A percentile compares a stretch with the other conserved stretches of the same genome.
Conservation (phyloP, 2,797 vertebrate genomes). For the Rhyacichthys aspro region DNA sequence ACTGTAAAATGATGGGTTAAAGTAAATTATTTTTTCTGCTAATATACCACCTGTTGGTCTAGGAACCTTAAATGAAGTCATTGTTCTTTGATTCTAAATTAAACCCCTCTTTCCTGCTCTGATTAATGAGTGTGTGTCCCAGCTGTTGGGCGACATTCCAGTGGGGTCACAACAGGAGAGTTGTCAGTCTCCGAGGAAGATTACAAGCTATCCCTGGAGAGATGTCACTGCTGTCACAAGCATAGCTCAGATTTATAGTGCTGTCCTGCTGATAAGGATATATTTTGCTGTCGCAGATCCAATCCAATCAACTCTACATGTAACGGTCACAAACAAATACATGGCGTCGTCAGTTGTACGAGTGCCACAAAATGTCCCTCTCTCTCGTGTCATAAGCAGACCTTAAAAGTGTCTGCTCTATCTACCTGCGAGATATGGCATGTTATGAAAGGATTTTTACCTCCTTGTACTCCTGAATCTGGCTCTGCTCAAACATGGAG, state of each 20-base stretch:
- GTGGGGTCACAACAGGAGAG: slow-evolving; percentile 48
- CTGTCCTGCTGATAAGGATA: slow-evolving; percentile 35
- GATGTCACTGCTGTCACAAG: slow-evolving; percentile 48
- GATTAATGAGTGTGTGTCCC: slow-evolving; percentile 41
- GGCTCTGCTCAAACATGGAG: slow-evolving; percentile 97
- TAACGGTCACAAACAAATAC: slow-evolving; percentile 12
- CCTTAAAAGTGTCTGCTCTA: neutral
- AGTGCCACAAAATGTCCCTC: neutral
- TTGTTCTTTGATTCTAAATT: slow-evolving; percentile 24
- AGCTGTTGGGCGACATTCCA: slow-evolving; percentile 72
- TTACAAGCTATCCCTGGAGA: slow-evolving; percentile 33
- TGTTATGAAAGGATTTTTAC: slow-evolving; percentile 64
- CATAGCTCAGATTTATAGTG: slow-evolving; percentile 51
- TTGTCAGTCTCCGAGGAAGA: slow-evolving; percentile 42
- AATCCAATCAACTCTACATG: slow-evolving; percentile 10
- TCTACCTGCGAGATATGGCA: neutral
- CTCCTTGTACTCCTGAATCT: slow-evolving; percentile 98
- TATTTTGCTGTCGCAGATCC: slow-evolving; percentile 19
- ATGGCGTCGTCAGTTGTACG: neutral
- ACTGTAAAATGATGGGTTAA: neutral
- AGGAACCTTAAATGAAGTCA: slow-evolving; percentile 8
- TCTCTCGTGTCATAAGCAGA: neutral
- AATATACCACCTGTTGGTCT: neutral
- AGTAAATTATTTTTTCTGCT: neutral
- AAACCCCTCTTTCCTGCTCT: slow-evolving; percentile 34